These are phyloP conservation scores for Netelia fuscicornis DNA, from an alignment of 2,888 invertebrate genomes.

Conservation along the genomic window DNA sequence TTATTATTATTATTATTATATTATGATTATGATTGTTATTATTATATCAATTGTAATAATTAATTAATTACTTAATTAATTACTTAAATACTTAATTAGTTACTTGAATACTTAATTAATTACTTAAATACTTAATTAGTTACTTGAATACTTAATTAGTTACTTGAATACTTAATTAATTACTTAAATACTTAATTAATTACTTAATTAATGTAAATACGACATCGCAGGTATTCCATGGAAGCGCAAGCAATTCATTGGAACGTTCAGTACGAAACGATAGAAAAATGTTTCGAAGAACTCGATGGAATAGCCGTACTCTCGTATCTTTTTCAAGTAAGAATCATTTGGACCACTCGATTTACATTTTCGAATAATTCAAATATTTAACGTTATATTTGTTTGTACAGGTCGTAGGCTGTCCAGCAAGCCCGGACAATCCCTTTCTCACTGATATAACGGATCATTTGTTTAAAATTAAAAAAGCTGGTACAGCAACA, in stretches of 20 bases:
- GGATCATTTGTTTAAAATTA: slow-evolving; percentile 72
- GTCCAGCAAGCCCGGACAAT: slow-evolving; percentile 75
- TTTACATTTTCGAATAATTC: not conserved
- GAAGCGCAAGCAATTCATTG: slow-evolving; percentile 78
- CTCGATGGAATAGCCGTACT: slow-evolving; percentile 76
- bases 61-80: not conserved
- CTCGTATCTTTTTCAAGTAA: slow-evolving; percentile 76
- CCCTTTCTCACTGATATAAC: slow-evolving; percentile 72
- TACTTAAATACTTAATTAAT: not conserved
- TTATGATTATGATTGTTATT: too few species aligned
- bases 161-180: too few species aligned
- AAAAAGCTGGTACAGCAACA: slow-evolving; percentile 55
- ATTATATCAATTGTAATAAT: not conserved
- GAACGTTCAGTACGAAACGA: slow-evolving; percentile 73
- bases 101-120: too few species aligned
- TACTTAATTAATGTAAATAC: not conserved
- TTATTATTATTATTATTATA: not conserved
- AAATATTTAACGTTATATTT: slow-evolving; percentile 2
- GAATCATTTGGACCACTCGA: not conserved
- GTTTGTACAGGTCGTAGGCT: slow-evolving; percentile 75
- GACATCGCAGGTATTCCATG: slow-evolving; percentile 75
- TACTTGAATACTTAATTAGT: too few species aligned
- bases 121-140: not conserved
- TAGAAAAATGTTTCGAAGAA: slow-evolving; percentile 75
- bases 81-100: too few species aligned